These are phyloP conservation scores for Eumeta japonica DNA, from an alignment of 1,140 invertebrate genomes.

Conservation along the genomic window DNA sequence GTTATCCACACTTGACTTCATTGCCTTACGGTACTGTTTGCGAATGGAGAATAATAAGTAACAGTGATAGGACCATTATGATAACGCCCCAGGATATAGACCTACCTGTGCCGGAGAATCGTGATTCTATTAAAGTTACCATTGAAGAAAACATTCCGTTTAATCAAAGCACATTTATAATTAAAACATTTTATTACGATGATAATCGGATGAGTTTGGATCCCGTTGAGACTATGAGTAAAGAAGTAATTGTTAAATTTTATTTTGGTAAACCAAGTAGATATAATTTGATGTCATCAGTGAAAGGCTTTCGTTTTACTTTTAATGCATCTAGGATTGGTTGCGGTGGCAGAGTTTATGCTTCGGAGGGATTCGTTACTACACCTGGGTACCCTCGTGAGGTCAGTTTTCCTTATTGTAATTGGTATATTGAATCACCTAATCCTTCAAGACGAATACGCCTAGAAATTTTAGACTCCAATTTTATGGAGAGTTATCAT, in stretches of 20 bases:
- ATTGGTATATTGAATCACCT: constrained; percentile 71
- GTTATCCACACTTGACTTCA: constrained; percentile 54
- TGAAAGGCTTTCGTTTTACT: constrained; percentile 34
- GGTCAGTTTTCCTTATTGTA: constrained; percentile 55
- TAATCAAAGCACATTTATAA: constrained; percentile 23
- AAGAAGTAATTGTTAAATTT: constrained; percentile 42
- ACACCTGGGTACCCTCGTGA: constrained; percentile 70
- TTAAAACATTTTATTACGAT: constrained; percentile 35
- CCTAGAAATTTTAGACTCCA: constrained; percentile 32
- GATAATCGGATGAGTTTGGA: constrained; percentile 13
- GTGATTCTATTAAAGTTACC: constrained; percentile 32
- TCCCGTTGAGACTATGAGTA: constrained; percentile 29
- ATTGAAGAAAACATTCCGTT: constrained; percentile 26
- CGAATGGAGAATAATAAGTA: constrained; percentile 62
- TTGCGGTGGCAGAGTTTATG: constrained; percentile 63
- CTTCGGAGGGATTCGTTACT: constrained; percentile 62
- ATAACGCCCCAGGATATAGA: constrained; percentile 44
- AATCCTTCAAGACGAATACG: constrained; percentile 50
- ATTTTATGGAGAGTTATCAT: constrained; percentile 15
- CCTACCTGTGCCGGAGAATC: constrained; percentile 32
- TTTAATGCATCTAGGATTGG: constrained; percentile 50
- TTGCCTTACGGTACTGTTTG: constrained; percentile 60
- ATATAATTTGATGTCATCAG: constrained; percentile 22
- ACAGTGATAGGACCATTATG: too few species aligned
- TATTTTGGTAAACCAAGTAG: constrained; percentile 53